Percentiles rank a stretch among this genome's conserved stretches.
Evolutionary conservation across 2,888 invertebrate species (phyloP).

Genomic region (Cotesia congregata): DNA sequence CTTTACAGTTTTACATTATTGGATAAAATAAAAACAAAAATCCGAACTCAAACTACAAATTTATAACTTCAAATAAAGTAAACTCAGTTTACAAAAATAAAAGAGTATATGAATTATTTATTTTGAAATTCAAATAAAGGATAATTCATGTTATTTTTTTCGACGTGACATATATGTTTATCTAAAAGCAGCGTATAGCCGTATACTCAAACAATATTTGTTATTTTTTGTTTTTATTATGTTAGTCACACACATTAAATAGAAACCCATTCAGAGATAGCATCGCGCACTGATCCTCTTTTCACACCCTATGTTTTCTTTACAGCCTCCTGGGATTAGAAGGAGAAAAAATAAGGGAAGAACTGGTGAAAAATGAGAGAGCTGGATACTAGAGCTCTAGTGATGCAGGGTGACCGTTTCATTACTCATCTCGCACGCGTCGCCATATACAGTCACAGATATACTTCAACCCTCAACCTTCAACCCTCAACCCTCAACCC

Average conservation of each 20-base stretch:
- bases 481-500: not conserved
- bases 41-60: too few species aligned
- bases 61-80: too few species aligned
- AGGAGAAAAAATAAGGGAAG: not conserved
- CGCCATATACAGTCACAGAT: conserved; percentile 25
- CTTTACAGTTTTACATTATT: too few species aligned
- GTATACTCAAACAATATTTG: not conserved
- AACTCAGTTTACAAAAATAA: too few species aligned
- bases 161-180: not conserved
- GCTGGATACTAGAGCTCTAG: conserved; percentile 50
- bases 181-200: not conserved
- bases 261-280: not conserved
- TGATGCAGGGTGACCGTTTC: conserved; percentile 54
- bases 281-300: conserved; percentile 2
- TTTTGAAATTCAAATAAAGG: not conserved
- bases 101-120: not conserved
- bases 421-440: conserved; percentile 56
- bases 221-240: conserved; percentile 2
- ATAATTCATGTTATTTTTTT: not conserved
- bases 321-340: conserved; percentile 7
- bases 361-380: not conserved
- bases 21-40: too few species aligned
- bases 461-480: not conserved
- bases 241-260: not conserved
- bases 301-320: conserved; percentile 5